phyloP scores from a whole-genome alignment of 2,888 invertebrate genomes.

The Nebria brevicollis region DNA sequence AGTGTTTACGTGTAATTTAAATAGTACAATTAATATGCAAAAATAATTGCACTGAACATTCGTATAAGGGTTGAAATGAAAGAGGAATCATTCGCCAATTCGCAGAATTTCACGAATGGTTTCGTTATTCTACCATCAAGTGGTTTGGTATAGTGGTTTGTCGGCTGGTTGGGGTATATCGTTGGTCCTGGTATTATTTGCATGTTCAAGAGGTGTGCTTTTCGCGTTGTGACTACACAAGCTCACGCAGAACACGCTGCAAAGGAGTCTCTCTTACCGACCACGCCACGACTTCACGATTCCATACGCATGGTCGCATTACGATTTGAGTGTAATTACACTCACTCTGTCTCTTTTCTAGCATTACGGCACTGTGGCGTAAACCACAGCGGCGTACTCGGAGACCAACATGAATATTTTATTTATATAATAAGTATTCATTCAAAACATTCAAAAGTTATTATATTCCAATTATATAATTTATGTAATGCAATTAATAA shows the following conservation, averaged over 20 bases:
- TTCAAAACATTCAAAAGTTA: background rate
- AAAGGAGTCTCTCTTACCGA: background rate
- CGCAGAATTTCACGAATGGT: background rate
- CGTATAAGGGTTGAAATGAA: background rate
- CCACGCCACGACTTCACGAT: background rate
- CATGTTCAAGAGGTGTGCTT: background rate
- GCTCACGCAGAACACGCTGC: background rate
- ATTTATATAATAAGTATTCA: too few species aligned
- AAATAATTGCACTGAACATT: background rate
- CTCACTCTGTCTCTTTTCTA: background rate
- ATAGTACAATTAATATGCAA: background rate
- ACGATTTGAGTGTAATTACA: background rate
- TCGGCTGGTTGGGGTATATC: background rate
- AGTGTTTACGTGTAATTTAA: background rate
- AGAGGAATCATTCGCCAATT: background rate
- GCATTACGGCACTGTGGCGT: background rate
- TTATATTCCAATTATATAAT: background rate
- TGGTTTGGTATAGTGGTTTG: background rate
- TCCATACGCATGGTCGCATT: slow-evolving; percentile 1
- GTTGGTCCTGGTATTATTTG: background rate
- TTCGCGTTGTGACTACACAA: background rate
- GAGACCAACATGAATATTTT: background rate
- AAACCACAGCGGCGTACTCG: background rate
- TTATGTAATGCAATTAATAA: background rate
- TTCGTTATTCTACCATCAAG: background rate